Base-by-base conservation (phyloP, 2,113 vertebrate genomes). In the Tragelaphus buxtoni region DNA sequence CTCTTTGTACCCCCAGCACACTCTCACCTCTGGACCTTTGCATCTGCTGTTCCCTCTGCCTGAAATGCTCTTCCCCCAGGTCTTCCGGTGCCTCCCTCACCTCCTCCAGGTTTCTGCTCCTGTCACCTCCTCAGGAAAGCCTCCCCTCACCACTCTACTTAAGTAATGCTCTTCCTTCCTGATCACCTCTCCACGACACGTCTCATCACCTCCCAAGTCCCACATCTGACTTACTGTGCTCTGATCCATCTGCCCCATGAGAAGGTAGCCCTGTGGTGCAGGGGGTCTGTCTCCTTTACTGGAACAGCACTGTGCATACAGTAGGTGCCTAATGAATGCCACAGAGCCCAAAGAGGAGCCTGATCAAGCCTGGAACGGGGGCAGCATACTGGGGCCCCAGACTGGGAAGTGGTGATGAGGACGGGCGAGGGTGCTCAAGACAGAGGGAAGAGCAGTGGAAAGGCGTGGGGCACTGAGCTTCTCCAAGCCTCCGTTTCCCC, bases 381-480 rank as follows among this genome's bases (percentile, higher is more conserved):
- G 22, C 69, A 61, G 88, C 1, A 2, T 42, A 39, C 20, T 14
- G 2, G 1, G 39, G 26, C n/a, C 13, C 30, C 61, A 45, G 22
- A 47, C 22, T 47, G 30, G 28, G 14, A 45, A 82, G 63, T 55
- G 53, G 35, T 7, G 22, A 26, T 7, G 2, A 28, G 14, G 24
- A 26, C 5, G 2, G 20, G 65, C 10, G 26, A 42, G 30, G 55
- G 53, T 63, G 22, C 61, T 88, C 53, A 9, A 58, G 9, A 32
- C 3, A 32, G 42, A 72, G n/a, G 51, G n/a, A 86, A 45, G 6
- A 39, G 79, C n/a, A 20, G 42, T 14, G 9, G 22, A 30, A 80
- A 87, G 39, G 24, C 13, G 1, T 0, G 0, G 22, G 35, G 18
- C 47, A 0, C 3, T 11, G 18, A 45, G 65, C 18, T 24, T 79